These are phyloP conservation scores for Philereme transversata DNA, from an alignment of 2,888 invertebrate genomes.

Conservation along the genomic window DNA sequence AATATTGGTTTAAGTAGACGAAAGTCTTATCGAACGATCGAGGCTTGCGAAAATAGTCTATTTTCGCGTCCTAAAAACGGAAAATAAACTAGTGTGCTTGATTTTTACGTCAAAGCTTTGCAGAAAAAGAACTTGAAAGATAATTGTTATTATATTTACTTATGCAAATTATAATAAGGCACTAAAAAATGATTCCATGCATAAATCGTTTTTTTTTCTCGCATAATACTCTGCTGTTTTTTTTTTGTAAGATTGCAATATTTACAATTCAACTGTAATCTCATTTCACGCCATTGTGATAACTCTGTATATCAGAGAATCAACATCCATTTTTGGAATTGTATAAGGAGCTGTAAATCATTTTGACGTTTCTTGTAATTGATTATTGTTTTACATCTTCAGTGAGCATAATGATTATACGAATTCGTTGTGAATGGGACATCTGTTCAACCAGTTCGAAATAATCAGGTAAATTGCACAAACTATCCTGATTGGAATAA, in stretches of 20 bases:
- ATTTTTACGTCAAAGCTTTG: no score
- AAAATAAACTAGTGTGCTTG: no score
- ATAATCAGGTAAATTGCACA: background rate
- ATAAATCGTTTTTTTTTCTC: no score
- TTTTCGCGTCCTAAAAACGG: no score
- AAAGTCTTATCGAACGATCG: no score
- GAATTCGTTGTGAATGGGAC: background rate
- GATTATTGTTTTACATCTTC: conserved; percentile 1
- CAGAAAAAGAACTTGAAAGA: no score
- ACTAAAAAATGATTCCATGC: no score
- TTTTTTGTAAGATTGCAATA: background rate
- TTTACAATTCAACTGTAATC: background rate
- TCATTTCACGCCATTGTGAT: background rate
- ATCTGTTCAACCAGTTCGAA: background rate
- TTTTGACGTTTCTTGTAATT: conserved; percentile 1
- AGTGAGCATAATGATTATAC: background rate
- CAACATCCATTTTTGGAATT: background rate
- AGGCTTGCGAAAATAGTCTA: no score
- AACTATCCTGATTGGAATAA: no score
- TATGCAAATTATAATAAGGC: no score
- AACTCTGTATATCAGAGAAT: background rate
- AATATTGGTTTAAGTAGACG: no score
- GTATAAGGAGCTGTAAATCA: conserved; percentile 1
- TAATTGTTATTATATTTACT: no score
- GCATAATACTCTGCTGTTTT: background rate